Percentiles rank a stretch among this genome's conserved stretches.
phyloP scores from a whole-genome alignment of 35 echinoderm and acorn worm genomes.

The Hemicentrotus pulcherrimus region DNA sequence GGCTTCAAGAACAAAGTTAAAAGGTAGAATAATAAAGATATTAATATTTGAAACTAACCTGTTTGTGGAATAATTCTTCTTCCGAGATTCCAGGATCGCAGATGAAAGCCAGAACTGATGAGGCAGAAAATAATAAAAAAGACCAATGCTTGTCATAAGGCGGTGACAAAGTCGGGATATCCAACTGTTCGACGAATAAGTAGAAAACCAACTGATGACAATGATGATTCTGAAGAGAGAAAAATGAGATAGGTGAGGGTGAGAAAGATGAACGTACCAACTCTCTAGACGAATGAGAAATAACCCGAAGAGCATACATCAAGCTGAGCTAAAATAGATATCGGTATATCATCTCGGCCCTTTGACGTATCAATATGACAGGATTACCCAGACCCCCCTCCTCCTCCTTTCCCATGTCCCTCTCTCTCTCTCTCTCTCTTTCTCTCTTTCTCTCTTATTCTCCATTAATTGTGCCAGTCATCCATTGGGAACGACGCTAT shows the following conservation, averaged over 20 bases:
- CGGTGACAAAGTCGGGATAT: not conserved
- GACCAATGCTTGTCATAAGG: not conserved
- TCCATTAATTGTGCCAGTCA: not conserved
- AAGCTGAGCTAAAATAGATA: not conserved
- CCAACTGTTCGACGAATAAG: not conserved
- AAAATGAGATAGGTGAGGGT: not conserved
- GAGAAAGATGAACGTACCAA: not conserved
- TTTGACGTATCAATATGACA: slow-evolving; percentile 19
- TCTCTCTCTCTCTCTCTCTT: not conserved
- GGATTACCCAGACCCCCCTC: not conserved
- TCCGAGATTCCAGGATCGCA: slow-evolving; percentile 7
- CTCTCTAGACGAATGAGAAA: not conserved
- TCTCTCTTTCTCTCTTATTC: not conserved
- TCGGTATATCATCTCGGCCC: not conserved
- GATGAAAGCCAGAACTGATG: not conserved
- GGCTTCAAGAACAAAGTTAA: not conserved
- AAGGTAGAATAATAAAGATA: not conserved
- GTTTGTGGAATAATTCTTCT: not conserved
- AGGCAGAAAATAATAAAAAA: not conserved
- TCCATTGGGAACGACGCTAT: not conserved
- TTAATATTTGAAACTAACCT: not conserved
- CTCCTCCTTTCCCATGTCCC: not conserved
- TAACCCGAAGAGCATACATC: not conserved
- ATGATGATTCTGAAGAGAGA: not conserved
- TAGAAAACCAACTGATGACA: not conserved